These are phyloP conservation scores for Planococcus citri DNA, from an alignment of 1,140 invertebrate genomes.

Conservation along the genomic window DNA sequence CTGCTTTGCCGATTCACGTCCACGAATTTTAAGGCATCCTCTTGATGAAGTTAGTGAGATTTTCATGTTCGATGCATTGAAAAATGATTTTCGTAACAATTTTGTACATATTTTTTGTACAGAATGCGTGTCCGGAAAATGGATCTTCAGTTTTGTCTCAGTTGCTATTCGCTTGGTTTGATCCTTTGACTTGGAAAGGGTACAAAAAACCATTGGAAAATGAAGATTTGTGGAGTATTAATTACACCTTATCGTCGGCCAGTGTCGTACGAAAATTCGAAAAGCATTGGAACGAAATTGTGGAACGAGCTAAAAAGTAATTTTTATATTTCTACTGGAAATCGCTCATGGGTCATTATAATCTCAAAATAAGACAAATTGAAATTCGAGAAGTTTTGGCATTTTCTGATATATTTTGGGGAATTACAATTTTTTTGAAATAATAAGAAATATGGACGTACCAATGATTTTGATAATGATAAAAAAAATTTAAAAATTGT, in stretches of 20 bases:
- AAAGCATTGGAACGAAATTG: slow-evolving; percentile 60
- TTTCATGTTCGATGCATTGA: neutral
- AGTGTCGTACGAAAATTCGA: slow-evolving; percentile 74
- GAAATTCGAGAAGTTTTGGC: too few species aligned
- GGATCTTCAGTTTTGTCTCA: slow-evolving; percentile 76
- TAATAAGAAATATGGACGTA: too few species aligned
- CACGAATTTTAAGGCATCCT: slow-evolving; percentile 53
- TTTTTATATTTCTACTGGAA: too few species aligned
- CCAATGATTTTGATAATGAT: too few species aligned
- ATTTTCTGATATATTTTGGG: too few species aligned
- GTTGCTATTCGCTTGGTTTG: slow-evolving; percentile 87
- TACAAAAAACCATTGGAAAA: slow-evolving; percentile 68
- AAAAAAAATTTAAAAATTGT: too few species aligned
- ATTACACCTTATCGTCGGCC: slow-evolving; percentile 63
- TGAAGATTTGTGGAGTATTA: slow-evolving; percentile 80
- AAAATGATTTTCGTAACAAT: too few species aligned
- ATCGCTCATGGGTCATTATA: neutral
- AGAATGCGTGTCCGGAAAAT: slow-evolving; percentile 79
- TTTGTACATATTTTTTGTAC: slow-evolving; percentile 27
- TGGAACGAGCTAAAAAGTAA: slow-evolving; percentile 25
- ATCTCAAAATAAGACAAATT: too few species aligned
- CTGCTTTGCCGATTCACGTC: slow-evolving; percentile 64
- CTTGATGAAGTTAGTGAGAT: slow-evolving; percentile 44
- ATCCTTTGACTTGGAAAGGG: slow-evolving; percentile 64
- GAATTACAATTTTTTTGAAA: too few species aligned